Percentiles rank a stretch among this genome's conserved stretches.
Evolutionary conservation across 2,888 invertebrate species (phyloP).

Genomic region (Gibbula magus): DNA sequence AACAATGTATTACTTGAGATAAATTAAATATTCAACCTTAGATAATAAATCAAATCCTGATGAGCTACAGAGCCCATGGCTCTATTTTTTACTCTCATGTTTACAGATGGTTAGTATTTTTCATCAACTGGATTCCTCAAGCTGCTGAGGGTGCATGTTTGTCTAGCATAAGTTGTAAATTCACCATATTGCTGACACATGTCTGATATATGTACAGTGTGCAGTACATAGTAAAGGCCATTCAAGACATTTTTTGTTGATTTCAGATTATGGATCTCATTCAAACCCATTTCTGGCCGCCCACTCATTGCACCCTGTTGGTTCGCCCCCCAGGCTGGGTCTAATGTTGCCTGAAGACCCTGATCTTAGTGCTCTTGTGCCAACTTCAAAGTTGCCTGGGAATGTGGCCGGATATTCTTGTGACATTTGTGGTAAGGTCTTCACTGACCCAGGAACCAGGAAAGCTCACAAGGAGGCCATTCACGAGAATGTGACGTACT

Average conservation of each 20-base stretch:
- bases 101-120: no score
- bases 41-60: no score
- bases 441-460: neutral
- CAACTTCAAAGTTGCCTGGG: neutral
- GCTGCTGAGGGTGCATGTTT: no score
- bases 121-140: no score
- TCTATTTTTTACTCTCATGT: no score
- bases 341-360: neutral
- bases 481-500: neutral
- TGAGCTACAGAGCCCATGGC: no score
- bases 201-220: no score
- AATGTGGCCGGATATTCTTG: neutral
- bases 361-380: neutral
- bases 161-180: no score
- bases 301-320: neutral
- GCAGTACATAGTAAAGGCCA: no score
- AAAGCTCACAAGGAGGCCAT: constrained; percentile 1
- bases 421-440: constrained; percentile 2
- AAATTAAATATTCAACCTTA: no score
- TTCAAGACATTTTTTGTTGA: neutral
- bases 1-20: no score
- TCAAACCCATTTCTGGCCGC: neutral
- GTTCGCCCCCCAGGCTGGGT: neutral
- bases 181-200: no score
- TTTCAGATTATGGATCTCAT: neutral